Evolutionary conservation across 2,113 vertebrate species (phyloP).

Genomic region (Microcebus murinus): DNA sequence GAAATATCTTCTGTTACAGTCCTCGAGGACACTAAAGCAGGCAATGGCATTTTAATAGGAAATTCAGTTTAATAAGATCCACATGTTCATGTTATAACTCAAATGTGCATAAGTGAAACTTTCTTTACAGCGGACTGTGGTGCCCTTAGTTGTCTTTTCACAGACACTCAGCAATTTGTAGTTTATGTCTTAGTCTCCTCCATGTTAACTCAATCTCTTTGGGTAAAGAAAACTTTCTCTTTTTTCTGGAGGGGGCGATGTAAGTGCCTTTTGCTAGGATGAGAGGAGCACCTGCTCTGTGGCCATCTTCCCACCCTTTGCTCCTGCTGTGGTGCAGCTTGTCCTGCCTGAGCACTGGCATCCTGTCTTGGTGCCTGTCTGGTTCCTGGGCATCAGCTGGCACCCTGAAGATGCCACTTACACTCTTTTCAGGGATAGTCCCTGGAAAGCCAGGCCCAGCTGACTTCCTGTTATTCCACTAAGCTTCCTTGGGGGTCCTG

Average conservation of each 20-base stretch:
- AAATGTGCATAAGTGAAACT: not conserved
- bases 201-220: not conserved
- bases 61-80: not conserved
- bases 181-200: not conserved
- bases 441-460: slow-evolving; percentile 30
- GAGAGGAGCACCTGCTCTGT: too few relatives aligned
- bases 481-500: slow-evolving; percentile 24
- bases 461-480: slow-evolving; percentile 36
- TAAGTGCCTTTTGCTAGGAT: not conserved
- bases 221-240: not conserved
- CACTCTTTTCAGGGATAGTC: slow-evolving; percentile 43
- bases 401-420: not conserved
- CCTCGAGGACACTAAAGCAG: not conserved
- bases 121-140: not conserved
- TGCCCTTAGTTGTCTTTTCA: slow-evolving; percentile 7
- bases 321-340: fast-evolving
- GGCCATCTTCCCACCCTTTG: not conserved
- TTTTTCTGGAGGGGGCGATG: not conserved
- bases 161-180: not conserved
- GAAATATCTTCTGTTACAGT: not conserved
- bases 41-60: slow-evolving; percentile 10
- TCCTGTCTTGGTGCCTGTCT: not conserved
- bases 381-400: not conserved
- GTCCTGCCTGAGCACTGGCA: too few relatives aligned
- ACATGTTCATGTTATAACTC: not conserved